Conservation (phyloP, 2,888 invertebrate genomes). For the Hylaea fasciaria region DNA sequence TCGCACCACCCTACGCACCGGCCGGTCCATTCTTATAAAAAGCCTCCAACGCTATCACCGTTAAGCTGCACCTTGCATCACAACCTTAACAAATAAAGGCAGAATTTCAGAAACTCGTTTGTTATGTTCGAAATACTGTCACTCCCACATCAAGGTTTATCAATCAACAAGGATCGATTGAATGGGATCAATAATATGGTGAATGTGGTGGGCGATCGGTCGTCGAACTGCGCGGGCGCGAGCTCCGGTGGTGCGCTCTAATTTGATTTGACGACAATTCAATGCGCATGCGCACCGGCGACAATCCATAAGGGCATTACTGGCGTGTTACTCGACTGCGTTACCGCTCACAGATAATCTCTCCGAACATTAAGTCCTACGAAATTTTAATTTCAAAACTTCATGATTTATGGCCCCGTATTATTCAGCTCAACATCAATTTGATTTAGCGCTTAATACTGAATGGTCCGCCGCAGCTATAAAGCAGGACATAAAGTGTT, state of each 20-base stretch:
- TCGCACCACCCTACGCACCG: slow-evolving; percentile 55
- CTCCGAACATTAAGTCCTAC: slow-evolving; percentile 50
- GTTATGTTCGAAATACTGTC: slow-evolving; percentile 59
- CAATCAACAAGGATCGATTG: slow-evolving; percentile 80
- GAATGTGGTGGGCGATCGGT: slow-evolving; percentile 81
- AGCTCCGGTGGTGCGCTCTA: slow-evolving; percentile 75
- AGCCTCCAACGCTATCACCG: slow-evolving; percentile 39
- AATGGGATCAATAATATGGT: slow-evolving; percentile 78
- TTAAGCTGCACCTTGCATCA: slow-evolving; percentile 41
- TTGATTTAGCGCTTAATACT: slow-evolving; percentile 57
- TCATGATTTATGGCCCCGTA: slow-evolving; percentile 49
- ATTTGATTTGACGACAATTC: slow-evolving; percentile 81
- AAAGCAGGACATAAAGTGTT: slow-evolving; percentile 48
- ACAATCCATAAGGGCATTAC: slow-evolving; percentile 59
- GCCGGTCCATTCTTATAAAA: slow-evolving; percentile 35
- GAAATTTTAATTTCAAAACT: slow-evolving; percentile 54
- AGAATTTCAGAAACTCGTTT: slow-evolving; percentile 40
- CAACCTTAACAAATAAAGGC: slow-evolving; percentile 36
- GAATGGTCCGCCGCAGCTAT: slow-evolving; percentile 42
- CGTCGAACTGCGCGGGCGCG: slow-evolving; percentile 84
- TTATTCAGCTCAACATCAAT: slow-evolving; percentile 51
- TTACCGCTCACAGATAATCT: slow-evolving; percentile 47
- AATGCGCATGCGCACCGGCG: slow-evolving; percentile 58
- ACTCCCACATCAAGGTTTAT: slow-evolving; percentile 75
- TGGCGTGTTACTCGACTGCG: slow-evolving; percentile 61